Percentiles rank a stretch among this genome's conserved stretches.
These are phyloP conservation scores for Oenanthe melanoleuca DNA, from an alignment of 2,113 vertebrate genomes.

Conservation along the genomic window DNA sequence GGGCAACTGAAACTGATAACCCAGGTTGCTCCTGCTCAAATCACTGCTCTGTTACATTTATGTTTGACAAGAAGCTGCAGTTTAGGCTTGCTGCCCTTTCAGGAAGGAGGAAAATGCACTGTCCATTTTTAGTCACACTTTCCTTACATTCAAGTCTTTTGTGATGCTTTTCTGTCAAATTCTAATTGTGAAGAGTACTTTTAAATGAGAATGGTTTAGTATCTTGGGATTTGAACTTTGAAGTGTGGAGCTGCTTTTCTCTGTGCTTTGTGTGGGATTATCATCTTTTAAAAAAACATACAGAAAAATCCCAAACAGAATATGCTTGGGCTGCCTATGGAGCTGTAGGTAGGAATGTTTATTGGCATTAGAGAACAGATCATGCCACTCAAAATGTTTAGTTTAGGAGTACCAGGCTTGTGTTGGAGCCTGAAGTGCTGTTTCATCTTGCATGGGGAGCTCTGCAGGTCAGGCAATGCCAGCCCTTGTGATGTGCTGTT, in stretches of 20 bases:
- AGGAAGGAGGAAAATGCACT: neutral
- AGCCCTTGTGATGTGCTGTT: neutral
- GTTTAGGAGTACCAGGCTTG: neutral
- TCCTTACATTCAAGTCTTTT: neutral
- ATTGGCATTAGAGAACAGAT: neutral
- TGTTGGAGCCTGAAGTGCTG: neutral
- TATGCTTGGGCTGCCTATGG: neutral
- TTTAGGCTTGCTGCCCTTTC: neutral
- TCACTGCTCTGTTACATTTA: neutral
- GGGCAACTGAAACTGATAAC: neutral
- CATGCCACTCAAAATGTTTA: neutral
- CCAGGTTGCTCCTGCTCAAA: neutral
- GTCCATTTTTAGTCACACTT: neutral
- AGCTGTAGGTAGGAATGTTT: neutral
- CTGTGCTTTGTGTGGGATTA: neutral
- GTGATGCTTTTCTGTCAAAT: neutral
- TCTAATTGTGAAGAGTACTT: neutral
- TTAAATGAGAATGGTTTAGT: neutral
- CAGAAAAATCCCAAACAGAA: neutral
- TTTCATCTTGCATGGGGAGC: neutral
- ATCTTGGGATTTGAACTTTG: neutral
- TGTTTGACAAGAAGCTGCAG: neutral
- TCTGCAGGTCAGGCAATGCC: neutral
- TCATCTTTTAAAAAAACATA: neutral
- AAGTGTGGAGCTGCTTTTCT: neutral